Base-by-base conservation (phyloP, 2,797 vertebrate genomes). In the Enteromius anoplus region DNA sequence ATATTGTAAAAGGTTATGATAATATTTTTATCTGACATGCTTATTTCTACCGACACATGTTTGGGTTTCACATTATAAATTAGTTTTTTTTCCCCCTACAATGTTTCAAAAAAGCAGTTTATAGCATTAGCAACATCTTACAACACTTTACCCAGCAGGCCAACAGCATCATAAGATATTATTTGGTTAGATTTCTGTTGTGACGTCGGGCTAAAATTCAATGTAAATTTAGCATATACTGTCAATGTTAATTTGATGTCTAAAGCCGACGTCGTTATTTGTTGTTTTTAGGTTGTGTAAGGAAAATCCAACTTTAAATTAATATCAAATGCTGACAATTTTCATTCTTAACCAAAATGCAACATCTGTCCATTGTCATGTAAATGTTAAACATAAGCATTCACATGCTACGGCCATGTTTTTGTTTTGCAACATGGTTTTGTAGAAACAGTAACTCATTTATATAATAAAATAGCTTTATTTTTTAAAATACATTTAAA, bases 401-500 rank as follows among this genome's bases (percentile, higher is more conserved):
- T 47, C 2, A 26, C 3, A 2, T 17, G 34, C 37, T 40, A 42
- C 11, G n/a, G 12, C 37, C 40, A 70, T 29, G 40, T 45, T 70
- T 70, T 70, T 70, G 68, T 45, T 71, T 71, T 71, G 45, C 29
- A 29, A 10, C 69, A 17, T 53, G 26, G 19, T 7, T n/a, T 68
- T 37, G 2, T 40, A 62, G 26, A 68, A 19, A 29, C 40, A 77
- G 2, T 26, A 70, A 70, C 3, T 45, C 11, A 34, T 62, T 42
- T 70, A 73, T 75, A 68, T 55, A 15, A 85, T 34, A 85, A 72
- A 73, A 55, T 60, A 75, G 42, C 32, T 78, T 69, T 70, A 81
- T 81, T 85, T 29, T 65, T 72, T 66, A 29, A 0, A 58, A 65
- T 23, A 69, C 51, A 69, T 69, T 77, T 29, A 75, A 34, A 42